Percentiles rank a stretch among this genome's conserved stretches.
phyloP scores from a whole-genome alignment of 2,113 vertebrate species.

The Osmerus mordax region DNA sequence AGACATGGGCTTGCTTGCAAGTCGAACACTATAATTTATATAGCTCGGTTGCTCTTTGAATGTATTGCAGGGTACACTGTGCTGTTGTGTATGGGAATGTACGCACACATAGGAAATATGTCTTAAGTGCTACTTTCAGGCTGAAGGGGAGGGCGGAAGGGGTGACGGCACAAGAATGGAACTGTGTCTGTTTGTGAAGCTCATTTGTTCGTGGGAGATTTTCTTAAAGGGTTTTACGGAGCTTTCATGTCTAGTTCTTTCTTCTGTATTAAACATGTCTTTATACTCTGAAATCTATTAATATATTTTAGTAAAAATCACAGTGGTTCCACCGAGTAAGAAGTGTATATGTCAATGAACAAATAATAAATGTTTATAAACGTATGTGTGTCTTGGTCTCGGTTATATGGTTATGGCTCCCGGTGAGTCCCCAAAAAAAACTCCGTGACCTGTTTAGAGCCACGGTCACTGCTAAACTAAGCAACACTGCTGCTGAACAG shows the following conservation, averaged over 20 bases:
- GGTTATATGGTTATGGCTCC: no score
- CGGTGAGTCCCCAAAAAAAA: no score
- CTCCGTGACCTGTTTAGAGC: no score
- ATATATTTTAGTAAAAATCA: slow-evolving; percentile 74
- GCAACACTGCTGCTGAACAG: background rate
- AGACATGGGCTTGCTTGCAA: slow-evolving; percentile 24
- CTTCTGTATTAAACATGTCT: slow-evolving; percentile 59
- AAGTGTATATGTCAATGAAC: slow-evolving; percentile 64
- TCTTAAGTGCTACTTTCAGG: slow-evolving; percentile 34
- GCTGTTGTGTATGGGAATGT: slow-evolving; percentile 25
- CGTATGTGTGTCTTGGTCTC: no score
- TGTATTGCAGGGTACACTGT: slow-evolving; percentile 35
- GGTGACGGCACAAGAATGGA: slow-evolving; percentile 2
- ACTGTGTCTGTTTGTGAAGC: slow-evolving; percentile 17
- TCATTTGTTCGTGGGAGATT: slow-evolving; percentile 49
- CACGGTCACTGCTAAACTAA: no score
- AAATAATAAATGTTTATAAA: slow-evolving; percentile 68
- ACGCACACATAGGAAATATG: slow-evolving; percentile 29
- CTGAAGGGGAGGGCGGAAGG: background rate
- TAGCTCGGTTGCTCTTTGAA: slow-evolving; percentile 35
- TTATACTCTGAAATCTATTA: slow-evolving; percentile 69
- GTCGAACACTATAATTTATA: slow-evolving; percentile 25
- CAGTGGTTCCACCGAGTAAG: slow-evolving; percentile 57
- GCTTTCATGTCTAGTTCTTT: slow-evolving; percentile 53
- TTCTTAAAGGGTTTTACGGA: slow-evolving; percentile 58